Conservation (phyloP, 2,888 invertebrate species). For the Salpingus planirostris region DNA sequence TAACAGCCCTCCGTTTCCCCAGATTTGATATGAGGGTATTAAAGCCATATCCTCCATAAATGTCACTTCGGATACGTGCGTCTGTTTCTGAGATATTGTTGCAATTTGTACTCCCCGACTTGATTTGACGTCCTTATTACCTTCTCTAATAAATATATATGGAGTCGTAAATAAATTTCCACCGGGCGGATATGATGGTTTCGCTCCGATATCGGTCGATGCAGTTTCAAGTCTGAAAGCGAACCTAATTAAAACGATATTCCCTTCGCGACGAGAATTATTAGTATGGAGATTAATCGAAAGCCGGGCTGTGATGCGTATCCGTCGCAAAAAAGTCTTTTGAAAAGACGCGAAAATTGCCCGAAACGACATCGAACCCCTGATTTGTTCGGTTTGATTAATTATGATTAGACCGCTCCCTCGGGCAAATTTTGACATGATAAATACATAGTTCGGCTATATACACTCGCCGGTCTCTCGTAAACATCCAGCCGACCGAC, state of each 20-base stretch:
- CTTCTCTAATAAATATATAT: slow-evolving; percentile 13
- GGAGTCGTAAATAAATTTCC: slow-evolving; percentile 6
- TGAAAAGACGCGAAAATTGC: slow-evolving; percentile 1
- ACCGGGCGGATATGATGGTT: too few species aligned
- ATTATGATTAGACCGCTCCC: too few species aligned
- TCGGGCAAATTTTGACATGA: too few species aligned
- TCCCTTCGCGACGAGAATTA: background rate
- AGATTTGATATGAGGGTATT: slow-evolving; percentile 16
- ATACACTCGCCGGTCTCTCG: too few species aligned
- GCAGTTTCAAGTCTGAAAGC: background rate
- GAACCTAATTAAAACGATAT: background rate
- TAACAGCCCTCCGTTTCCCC: slow-evolving; percentile 13
- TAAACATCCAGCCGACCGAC: too few species aligned
- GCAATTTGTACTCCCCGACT: slow-evolving; percentile 13
- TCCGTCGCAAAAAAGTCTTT: slow-evolving; percentile 1
- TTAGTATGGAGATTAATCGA: background rate
- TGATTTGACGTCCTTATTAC: slow-evolving; percentile 14
- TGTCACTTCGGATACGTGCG: slow-evolving; percentile 16
- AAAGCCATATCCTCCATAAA: slow-evolving; percentile 16
- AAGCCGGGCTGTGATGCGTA: background rate
- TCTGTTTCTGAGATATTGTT: slow-evolving; percentile 15
- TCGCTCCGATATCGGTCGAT: too few species aligned
- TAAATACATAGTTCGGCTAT: too few species aligned
- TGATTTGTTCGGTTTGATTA: slow-evolving; percentile 3
- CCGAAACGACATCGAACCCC: slow-evolving; percentile 1